Base-by-base conservation (phyloP, 2,797 vertebrate genomes). In the Cryptoprocta ferox region DNA sequence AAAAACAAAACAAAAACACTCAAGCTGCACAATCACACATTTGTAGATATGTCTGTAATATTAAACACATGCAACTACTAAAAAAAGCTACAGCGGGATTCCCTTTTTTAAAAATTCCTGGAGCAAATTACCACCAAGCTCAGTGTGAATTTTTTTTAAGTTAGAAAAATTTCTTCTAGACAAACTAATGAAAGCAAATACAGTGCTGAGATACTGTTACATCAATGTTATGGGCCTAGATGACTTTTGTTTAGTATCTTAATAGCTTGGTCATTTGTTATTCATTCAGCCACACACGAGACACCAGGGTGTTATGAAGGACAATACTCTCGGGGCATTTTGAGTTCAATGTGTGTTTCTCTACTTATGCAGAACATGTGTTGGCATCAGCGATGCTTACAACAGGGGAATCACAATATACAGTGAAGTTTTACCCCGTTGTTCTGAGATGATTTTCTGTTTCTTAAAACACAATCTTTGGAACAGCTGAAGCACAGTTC, bases 161-260 rank as follows among this genome's bases (percentile, higher is more conserved):
- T 73, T 35, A 68, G 76, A 92, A 87, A 95, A 48, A 95, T 90
- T 97, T 94, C 92, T 94, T 96, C 59, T 91, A 37, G n/a, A 91
- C 42, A 85, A 96, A 97, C 66, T 76, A 92, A 65, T 83, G 83
- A 92, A 96, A 87, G 56, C 93, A 93, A 96, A 96, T 89, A 84
- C 68, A 95, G 89, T 81, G 86, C 81, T 45, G 87, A 85, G 84
- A 95, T 93, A 61, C 68, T 80, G 70, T 96, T 71, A 70, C 42
- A 92, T 94, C 93, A 5, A 59, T 81, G 94, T 90, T 68, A 89
- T 96, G 89, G 94, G 80, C 70, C 92, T 93, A 97, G 90, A 82
- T 97, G 94, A 97, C 94, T 97, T 71, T 96, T 98, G 95, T 97
- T 98, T 98, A 97, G 89, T 97, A 10, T 98, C 98, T 98, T 98